A percentile compares a stretch with the other conserved stretches of the same genome.
Conservation (phyloP, 2,113 vertebrate species). For the Gadus chalcogrammus region DNA sequence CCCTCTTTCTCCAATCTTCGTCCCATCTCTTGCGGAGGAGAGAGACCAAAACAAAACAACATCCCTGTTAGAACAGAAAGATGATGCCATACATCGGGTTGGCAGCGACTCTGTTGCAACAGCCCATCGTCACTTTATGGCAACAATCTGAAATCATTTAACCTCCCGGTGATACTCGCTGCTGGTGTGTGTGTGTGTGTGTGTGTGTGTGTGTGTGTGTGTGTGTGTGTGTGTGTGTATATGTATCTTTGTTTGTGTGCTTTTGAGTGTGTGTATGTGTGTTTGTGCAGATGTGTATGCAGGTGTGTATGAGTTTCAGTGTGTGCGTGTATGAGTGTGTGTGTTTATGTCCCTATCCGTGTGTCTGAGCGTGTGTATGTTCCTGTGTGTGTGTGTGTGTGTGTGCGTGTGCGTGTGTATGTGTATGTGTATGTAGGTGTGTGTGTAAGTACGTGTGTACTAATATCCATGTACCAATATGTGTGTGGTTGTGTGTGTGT, state of each 20-base stretch:
- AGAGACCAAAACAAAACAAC: too few relatives aligned
- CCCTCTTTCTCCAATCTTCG: too few relatives aligned
- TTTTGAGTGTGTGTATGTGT: not conserved
- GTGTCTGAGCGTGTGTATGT: not conserved
- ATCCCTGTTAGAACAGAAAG: too few relatives aligned
- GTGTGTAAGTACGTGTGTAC: too few relatives aligned
- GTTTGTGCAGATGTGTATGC: not conserved
- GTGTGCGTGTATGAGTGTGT: not conserved
- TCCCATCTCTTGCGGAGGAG: too few relatives aligned
- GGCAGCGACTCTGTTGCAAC: not conserved
- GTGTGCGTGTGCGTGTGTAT: too few relatives aligned
- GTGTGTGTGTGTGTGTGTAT: not conserved
- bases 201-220: not conserved
- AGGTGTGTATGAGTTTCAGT: not conserved
- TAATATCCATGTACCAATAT: not conserved
- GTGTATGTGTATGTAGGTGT: too few relatives aligned
- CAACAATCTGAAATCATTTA: conserved; percentile 16
- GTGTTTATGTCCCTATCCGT: not conserved
- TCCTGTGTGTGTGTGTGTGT: not conserved
- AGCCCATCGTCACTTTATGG: conserved; percentile 6
- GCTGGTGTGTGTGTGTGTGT: not conserved
- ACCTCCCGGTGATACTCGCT: conserved; percentile 20
- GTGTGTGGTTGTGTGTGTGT: not conserved
- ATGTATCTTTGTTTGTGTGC: not conserved
- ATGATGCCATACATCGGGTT: conserved; percentile 1